Conservation (phyloP, 2,888 invertebrate species). For the Drosophila sordidula region DNA sequence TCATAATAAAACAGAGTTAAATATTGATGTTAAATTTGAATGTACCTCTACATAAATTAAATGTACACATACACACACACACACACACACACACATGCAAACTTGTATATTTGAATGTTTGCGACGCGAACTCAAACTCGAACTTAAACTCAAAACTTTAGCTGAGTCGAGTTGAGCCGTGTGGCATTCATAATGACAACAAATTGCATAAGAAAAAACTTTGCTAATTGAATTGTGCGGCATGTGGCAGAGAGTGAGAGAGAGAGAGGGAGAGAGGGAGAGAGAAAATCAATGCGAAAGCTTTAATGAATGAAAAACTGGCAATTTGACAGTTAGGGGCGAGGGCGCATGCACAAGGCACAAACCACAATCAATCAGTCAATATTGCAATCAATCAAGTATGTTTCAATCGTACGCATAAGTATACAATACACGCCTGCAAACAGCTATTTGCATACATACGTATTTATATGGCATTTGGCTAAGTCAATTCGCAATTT, state of each 20-base stretch:
- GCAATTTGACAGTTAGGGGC: slow-evolving; percentile 4
- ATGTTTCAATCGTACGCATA: slow-evolving; percentile 51
- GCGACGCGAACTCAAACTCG: not conserved
- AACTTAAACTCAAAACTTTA: slow-evolving; percentile 5
- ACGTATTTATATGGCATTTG: slow-evolving; percentile 20
- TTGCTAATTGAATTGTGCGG: slow-evolving; percentile 43
- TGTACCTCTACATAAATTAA: slow-evolving; percentile 1
- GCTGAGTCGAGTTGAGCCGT: not conserved
- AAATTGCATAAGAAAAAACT: slow-evolving; percentile 29
- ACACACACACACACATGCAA: not conserved
- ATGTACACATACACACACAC: not conserved
- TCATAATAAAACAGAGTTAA: slow-evolving; percentile 6
- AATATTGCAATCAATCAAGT: slow-evolving; percentile 74
- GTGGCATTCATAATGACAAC: slow-evolving; percentile 15
- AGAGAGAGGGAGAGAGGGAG: no score
- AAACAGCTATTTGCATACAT: slow-evolving; percentile 6
- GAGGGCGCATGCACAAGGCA: not conserved
- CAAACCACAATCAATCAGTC: slow-evolving; percentile 60
- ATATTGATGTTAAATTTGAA: slow-evolving; percentile 24
- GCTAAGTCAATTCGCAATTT: slow-evolving; percentile 25
- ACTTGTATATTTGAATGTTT: not conserved
- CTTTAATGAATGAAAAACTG: slow-evolving; percentile 20
- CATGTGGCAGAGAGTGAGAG: slow-evolving; percentile 4
- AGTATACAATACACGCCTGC: slow-evolving; percentile 15
- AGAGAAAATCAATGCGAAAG: slow-evolving; percentile 38